A percentile compares a stretch with the other conserved stretches of the same genome.
These are phyloP conservation scores for Myiotriccus ornatus DNA, from an alignment of 2,797 vertebrate species.

Conservation along the genomic window DNA sequence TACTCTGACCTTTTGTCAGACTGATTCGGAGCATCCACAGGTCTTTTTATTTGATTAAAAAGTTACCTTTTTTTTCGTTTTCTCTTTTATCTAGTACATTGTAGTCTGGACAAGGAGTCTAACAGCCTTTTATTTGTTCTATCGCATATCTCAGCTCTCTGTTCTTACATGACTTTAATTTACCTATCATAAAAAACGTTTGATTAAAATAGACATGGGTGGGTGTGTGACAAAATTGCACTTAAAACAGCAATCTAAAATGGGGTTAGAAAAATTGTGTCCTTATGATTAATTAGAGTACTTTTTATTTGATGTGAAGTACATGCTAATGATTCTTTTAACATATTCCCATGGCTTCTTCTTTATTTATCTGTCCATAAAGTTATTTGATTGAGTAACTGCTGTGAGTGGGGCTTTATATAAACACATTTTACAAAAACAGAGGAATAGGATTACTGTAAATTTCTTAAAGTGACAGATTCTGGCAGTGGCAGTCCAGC, in stretches of 20 bases:
- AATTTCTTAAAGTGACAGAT: not conserved
- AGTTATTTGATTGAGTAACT: not conserved
- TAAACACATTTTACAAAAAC: not conserved
- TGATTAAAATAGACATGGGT: slow-evolving; percentile 53
- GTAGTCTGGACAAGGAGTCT: not conserved
- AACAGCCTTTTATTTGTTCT: slow-evolving; percentile 7
- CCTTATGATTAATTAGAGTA: slow-evolving; percentile 19
- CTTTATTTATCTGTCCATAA: slow-evolving; percentile 25
- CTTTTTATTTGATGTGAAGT: not conserved
- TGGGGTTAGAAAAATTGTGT: not conserved
- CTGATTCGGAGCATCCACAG: not conserved
- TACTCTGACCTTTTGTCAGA: not conserved
- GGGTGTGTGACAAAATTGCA: slow-evolving; percentile 26
- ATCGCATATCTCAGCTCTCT: not conserved
- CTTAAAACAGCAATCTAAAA: slow-evolving; percentile 4
- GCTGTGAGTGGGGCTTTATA: not conserved
- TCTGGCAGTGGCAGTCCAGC: not conserved
- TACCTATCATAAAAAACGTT: slow-evolving; percentile 13
- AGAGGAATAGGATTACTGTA: not conserved
- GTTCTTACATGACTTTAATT: not conserved
- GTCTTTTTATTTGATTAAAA: not conserved
- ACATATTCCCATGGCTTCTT: not conserved
- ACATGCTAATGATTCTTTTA: not conserved
- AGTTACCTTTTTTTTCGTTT: not conserved
- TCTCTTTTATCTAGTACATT: not conserved